Evolutionary conservation across 2,113 vertebrate genomes (phyloP).

Genomic region (Neomonachus schauinslandi): DNA sequence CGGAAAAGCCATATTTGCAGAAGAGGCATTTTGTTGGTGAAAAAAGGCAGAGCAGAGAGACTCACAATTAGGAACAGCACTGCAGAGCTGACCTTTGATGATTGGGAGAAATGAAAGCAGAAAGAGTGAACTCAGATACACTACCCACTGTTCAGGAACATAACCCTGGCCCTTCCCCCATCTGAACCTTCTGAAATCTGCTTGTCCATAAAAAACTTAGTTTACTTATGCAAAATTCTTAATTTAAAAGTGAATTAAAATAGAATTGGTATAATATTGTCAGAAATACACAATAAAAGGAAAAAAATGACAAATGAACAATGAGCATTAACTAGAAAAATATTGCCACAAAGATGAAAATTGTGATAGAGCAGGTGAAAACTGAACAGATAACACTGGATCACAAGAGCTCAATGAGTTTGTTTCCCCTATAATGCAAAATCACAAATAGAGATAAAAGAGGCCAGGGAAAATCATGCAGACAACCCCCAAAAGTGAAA

Average conservation of each 20-base stretch:
- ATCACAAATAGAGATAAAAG: background rate
- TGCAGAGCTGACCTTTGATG: background rate
- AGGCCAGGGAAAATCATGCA: background rate
- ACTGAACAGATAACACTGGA: background rate
- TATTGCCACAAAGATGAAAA: background rate
- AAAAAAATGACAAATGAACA: background rate
- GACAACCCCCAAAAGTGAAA: background rate
- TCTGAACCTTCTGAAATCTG: background rate
- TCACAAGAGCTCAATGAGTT: background rate
- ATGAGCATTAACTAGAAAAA: background rate
- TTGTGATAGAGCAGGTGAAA: background rate
- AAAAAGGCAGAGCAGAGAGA: background rate
- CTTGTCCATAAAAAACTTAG: background rate
- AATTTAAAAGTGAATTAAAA: background rate
- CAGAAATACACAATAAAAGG: background rate
- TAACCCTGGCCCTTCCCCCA: background rate
- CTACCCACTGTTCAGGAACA: background rate
- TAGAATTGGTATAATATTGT: background rate
- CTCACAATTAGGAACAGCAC: background rate
- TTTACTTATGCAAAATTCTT: background rate
- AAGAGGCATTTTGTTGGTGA: background rate
- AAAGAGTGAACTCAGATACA: background rate
- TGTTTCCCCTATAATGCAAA: background rate
- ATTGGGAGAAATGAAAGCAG: background rate
- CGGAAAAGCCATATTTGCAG: background rate